Evolutionary conservation across 2,888 invertebrate genomes (phyloP).

Genomic region (Lutraria lutraria): DNA sequence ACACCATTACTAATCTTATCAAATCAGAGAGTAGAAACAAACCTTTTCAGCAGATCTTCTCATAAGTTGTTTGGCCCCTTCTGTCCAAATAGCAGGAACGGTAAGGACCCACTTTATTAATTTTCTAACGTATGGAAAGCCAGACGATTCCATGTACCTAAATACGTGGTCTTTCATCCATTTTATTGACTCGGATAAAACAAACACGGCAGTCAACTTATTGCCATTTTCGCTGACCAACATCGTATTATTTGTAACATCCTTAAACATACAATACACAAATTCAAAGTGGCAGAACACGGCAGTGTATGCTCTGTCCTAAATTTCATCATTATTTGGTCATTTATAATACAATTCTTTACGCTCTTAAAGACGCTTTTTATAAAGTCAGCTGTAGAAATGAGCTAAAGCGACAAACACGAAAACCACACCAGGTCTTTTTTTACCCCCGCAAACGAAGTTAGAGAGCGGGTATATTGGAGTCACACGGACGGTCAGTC

Average conservation of each 20-base stretch:
- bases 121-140: neutral
- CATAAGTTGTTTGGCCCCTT: neutral
- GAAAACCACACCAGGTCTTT: too few species aligned
- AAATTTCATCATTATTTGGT: too few species aligned
- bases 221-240: conserved; percentile 42
- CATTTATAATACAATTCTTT: neutral
- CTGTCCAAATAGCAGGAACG: neutral
- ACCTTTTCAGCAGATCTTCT: neutral
- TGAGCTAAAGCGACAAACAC: too few species aligned
- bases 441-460: too few species aligned
- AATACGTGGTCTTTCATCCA: conserved; percentile 53
- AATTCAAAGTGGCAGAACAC: neutral
- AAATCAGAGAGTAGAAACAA: too few species aligned
- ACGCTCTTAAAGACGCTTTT: neutral
- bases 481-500: too few species aligned
- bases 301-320: too few species aligned
- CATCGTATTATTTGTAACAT: conserved; percentile 4
- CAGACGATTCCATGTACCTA: neutral
- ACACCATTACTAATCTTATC: too few species aligned
- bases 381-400: too few species aligned
- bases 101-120: neutral
- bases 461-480: too few species aligned
- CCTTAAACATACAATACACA: conserved; percentile 17
- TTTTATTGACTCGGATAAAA: conserved; percentile 50
- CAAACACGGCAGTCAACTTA: conserved; percentile 34